Conservation (phyloP, 2,113 vertebrate species). For the Oostethus manadensis region DNA sequence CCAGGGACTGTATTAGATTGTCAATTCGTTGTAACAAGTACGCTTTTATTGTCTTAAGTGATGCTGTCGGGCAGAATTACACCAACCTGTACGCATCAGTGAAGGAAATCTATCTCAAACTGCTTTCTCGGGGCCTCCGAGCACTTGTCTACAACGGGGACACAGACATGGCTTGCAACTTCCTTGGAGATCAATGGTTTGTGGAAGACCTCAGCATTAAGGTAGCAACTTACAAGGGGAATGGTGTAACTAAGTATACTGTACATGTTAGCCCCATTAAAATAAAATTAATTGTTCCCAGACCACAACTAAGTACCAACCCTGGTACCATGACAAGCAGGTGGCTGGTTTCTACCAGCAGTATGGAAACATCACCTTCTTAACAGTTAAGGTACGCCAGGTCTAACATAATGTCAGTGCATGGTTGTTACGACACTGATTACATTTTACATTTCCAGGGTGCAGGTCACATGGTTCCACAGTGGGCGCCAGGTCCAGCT, state of each 20-base stretch:
- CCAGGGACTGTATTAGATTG: neutral
- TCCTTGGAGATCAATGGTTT: conserved; percentile 76
- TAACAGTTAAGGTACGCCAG: conserved; percentile 70
- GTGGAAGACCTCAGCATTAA: conserved; percentile 66
- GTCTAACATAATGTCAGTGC: no score
- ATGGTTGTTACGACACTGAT: neutral
- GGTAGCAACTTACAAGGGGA: conserved; percentile 31
- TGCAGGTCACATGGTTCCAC: conserved; percentile 79
- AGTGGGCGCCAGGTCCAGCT: conserved; percentile 74
- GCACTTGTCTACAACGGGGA: conserved; percentile 75
- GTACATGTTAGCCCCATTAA: neutral
- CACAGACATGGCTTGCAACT: conserved; percentile 79
- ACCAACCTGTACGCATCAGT: conserved; percentile 48
- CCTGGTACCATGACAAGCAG: conserved; percentile 64
- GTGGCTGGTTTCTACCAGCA: conserved; percentile 73
- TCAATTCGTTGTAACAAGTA: neutral
- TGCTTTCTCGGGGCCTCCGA: conserved; percentile 61
- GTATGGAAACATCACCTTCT: conserved; percentile 71
- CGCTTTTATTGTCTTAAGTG: conserved; percentile 38
- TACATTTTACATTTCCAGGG: conserved; percentile 58
- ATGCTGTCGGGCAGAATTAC: conserved; percentile 54
- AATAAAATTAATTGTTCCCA: conserved; percentile 17
- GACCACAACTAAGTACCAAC: conserved; percentile 59
- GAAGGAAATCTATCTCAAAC: conserved; percentile 65
- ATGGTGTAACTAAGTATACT: neutral